phyloP scores from a whole-genome alignment of 2,888 invertebrate species.

The Lissocephala sabroskyi region DNA sequence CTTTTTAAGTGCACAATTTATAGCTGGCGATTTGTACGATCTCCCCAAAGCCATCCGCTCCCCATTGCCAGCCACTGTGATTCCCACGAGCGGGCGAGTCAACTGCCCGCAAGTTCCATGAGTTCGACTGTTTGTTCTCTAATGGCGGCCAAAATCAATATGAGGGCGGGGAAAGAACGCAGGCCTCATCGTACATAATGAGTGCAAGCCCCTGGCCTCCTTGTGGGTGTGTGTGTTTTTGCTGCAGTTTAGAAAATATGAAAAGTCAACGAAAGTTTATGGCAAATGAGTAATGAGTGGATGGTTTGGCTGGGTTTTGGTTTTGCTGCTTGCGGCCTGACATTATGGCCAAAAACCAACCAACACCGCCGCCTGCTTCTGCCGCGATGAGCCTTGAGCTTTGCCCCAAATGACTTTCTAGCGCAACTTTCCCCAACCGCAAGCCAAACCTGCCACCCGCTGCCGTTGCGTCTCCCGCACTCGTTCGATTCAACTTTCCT shows the following conservation, averaged over 20 bases:
- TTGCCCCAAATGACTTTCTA: constrained; percentile 14
- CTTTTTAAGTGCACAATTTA: constrained; percentile 62
- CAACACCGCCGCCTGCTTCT: background rate
- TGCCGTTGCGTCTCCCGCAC: no score
- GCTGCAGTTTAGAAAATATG: constrained; percentile 52
- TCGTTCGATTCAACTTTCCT: no score
- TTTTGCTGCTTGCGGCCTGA: constrained; percentile 18
- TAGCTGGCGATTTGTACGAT: constrained; percentile 54
- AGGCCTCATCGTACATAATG: constrained; percentile 21
- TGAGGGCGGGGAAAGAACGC: constrained; percentile 2
- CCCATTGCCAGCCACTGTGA: constrained; percentile 10
- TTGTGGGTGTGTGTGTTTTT: background rate
- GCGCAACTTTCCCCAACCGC: constrained; percentile 3
- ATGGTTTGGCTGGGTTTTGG: constrained; percentile 25
- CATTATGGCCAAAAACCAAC: constrained; percentile 29
- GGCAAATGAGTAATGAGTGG: constrained; percentile 61
- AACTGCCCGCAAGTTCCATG: no score
- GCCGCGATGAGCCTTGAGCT: constrained; percentile 1
- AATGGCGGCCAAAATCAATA: constrained; percentile 57
- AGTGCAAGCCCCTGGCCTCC: constrained; percentile 8
- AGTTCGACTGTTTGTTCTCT: constrained; percentile 19
- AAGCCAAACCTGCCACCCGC: no score
- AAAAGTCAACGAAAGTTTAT: constrained; percentile 57
- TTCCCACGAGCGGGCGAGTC: no score
- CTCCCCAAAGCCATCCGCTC: background rate